phyloP scores from a whole-genome alignment of 2,797 vertebrate genomes.

The Fistularia commersonii region DNA sequence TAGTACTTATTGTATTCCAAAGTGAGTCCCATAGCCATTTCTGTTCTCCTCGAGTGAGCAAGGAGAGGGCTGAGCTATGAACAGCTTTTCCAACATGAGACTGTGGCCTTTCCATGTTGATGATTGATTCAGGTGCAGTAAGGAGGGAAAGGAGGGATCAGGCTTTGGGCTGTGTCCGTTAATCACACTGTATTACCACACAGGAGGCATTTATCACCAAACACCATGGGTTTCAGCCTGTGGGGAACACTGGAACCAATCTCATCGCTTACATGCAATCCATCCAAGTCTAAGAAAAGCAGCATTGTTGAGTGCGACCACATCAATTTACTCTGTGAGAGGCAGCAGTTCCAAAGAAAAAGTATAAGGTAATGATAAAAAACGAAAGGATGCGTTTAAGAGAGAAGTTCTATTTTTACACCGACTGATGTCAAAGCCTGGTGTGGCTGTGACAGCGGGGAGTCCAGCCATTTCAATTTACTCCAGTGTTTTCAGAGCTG shows the following conservation, averaged over 20 bases:
- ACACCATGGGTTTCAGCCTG: conserved; percentile 72
- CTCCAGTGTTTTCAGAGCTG: too few relatives aligned
- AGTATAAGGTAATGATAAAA: conserved; percentile 31
- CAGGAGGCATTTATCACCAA: conserved; percentile 76
- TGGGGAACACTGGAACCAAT: conserved; percentile 70
- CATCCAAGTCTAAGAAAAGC: conserved; percentile 63
- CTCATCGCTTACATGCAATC: conserved; percentile 68
- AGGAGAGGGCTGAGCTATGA: conserved; percentile 37
- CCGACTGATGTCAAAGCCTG: conserved; percentile 10
- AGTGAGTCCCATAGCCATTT: conserved; percentile 31
- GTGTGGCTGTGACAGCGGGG: neutral
- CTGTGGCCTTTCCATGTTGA: conserved; percentile 64
- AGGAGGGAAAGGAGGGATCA: conserved; percentile 59
- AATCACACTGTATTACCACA: conserved; percentile 77
- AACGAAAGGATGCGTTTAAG: conserved; percentile 12
- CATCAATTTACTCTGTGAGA: conserved; percentile 61
- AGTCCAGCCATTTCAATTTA: too few relatives aligned
- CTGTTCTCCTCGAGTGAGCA: conserved; percentile 25
- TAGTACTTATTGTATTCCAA: conserved; percentile 30
- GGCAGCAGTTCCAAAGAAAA: conserved; percentile 41
- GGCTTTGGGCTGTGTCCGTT: conserved; percentile 70
- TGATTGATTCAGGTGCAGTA: conserved; percentile 74
- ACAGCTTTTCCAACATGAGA: conserved; percentile 51
- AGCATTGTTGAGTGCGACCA: conserved; percentile 46
- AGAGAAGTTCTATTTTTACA: conserved; percentile 28